phyloP scores from a whole-genome alignment of 2,113 vertebrate species.

The Carlito syrichta region DNA sequence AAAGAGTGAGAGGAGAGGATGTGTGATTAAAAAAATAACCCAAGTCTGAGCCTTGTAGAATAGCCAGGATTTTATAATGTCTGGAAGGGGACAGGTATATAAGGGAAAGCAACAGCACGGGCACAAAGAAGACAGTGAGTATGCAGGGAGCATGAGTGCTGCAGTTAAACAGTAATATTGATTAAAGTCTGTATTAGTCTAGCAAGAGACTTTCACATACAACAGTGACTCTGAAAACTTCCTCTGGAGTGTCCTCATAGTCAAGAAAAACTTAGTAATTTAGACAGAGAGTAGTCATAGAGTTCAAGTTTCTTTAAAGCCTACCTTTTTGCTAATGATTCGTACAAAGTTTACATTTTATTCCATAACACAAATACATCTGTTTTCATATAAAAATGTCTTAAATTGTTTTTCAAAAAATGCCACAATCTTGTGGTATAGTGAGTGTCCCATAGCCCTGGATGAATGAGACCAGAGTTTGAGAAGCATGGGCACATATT shows the following conservation, averaged over 20 bases:
- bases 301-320: slow-evolving; percentile 4
- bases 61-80: neutral
- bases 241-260: neutral
- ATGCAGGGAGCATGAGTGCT: too few relatives aligned
- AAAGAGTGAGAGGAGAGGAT: neutral
- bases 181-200: neutral
- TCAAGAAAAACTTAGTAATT: neutral
- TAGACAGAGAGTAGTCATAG: neutral
- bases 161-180: neutral
- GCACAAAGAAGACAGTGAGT: neutral
- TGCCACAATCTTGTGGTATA: neutral
- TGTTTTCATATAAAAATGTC: neutral
- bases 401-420: neutral
- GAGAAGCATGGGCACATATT: neutral
- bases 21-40: neutral
- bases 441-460: neutral
- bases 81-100: neutral
- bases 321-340: neutral
- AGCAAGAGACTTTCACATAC: neutral
- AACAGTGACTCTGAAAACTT: neutral
- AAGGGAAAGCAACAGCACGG: neutral
- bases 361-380: neutral
- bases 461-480: neutral
- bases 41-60: neutral
- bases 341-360: neutral